Percentiles rank a stretch among this genome's conserved stretches.
phyloP scores from a whole-genome alignment of 2,888 invertebrate species.

The Prionchulus punctatus region DNA sequence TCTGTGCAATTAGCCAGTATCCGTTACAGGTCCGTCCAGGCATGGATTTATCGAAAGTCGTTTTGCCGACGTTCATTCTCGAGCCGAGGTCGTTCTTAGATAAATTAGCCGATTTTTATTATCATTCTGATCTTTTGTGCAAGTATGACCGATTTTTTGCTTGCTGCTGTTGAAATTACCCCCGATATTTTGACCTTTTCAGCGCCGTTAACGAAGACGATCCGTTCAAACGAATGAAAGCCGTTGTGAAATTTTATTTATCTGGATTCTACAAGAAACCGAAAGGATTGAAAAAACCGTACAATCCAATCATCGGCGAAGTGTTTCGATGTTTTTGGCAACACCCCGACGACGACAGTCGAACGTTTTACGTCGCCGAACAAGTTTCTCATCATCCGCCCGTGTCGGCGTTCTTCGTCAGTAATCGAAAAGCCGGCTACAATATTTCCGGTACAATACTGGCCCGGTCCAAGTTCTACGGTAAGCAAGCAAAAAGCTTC shows the following conservation, averaged over 20 bases:
- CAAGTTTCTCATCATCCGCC: slow-evolving; percentile 93
- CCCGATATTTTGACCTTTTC: slow-evolving; percentile 20
- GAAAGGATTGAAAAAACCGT: slow-evolving; percentile 82
- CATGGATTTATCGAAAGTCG: slow-evolving; percentile 84
- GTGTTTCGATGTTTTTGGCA: slow-evolving; percentile 78
- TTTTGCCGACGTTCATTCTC: slow-evolving; percentile 78
- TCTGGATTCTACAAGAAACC: slow-evolving; percentile 86
- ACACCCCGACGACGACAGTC: slow-evolving; percentile 54
- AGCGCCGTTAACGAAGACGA: slow-evolving; percentile 68
- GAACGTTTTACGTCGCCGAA: slow-evolving; percentile 79
- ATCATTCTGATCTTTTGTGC: slow-evolving; percentile 71
- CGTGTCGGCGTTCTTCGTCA: slow-evolving; percentile 75
- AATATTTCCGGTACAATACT: slow-evolving; percentile 74
- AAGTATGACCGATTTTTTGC: slow-evolving; percentile 44
- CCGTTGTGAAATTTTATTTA: slow-evolving; percentile 70
- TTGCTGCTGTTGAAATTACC: background rate
- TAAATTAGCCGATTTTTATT: slow-evolving; percentile 79
- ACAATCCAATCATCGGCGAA: slow-evolving; percentile 84
- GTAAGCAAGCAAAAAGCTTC: slow-evolving; percentile 37
- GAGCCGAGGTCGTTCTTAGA: slow-evolving; percentile 84
- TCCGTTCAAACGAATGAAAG: slow-evolving; percentile 71
- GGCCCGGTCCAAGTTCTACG: slow-evolving; percentile 85
- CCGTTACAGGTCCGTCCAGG: slow-evolving; percentile 76
- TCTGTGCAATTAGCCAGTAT: too few species aligned
- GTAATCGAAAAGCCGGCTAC: slow-evolving; percentile 80